Conservation (phyloP, 2,888 invertebrate genomes). For the Salpingus planirostris region DNA sequence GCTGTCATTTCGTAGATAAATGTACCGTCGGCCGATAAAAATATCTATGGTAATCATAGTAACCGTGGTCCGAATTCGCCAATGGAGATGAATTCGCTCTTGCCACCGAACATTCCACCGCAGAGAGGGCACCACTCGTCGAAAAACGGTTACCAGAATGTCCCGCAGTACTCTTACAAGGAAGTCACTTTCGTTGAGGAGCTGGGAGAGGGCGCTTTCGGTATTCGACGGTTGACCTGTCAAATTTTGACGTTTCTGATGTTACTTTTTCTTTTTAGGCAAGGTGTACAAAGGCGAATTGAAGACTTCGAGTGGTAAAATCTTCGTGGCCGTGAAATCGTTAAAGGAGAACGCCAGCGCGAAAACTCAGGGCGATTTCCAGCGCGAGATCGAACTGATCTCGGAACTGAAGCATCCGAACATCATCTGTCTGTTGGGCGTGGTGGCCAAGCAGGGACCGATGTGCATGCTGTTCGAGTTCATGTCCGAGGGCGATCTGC, state of each 20-base stretch:
- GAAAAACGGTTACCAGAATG: conserved; percentile 43
- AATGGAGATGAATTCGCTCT: conserved; percentile 76
- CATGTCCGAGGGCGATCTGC: conserved; percentile 92
- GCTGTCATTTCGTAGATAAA: conserved; percentile 45
- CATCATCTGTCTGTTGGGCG: conserved; percentile 90
- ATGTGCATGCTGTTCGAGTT: conserved; percentile 96
- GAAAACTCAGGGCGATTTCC: conserved; percentile 87
- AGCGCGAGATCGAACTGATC: conserved; percentile 89
- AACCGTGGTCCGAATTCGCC: conserved; percentile 62
- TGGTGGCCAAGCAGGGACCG: conserved; percentile 81
- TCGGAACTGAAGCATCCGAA: conserved; percentile 92
- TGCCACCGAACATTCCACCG: conserved; percentile 50
- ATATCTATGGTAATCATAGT: conserved; percentile 67
- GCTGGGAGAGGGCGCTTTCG: conserved; percentile 93
- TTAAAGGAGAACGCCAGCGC: conserved; percentile 86
- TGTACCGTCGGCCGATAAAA: conserved; percentile 65
- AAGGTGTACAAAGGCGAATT: conserved; percentile 95
- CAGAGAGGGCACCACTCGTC: conserved; percentile 31
- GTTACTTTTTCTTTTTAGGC: conserved; percentile 37
- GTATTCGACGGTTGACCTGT: too few relatives aligned
- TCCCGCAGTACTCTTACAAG: conserved; percentile 78
- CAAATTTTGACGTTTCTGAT: too few relatives aligned
- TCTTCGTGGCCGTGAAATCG: conserved; percentile 88
- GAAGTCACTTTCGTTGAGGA: conserved; percentile 84
- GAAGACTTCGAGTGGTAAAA: conserved; percentile 58